A percentile compares a stretch with the other conserved stretches of the same genome.
These are phyloP conservation scores for Heliconius sara DNA, from an alignment of 2,888 invertebrate genomes.

Conservation along the genomic window DNA sequence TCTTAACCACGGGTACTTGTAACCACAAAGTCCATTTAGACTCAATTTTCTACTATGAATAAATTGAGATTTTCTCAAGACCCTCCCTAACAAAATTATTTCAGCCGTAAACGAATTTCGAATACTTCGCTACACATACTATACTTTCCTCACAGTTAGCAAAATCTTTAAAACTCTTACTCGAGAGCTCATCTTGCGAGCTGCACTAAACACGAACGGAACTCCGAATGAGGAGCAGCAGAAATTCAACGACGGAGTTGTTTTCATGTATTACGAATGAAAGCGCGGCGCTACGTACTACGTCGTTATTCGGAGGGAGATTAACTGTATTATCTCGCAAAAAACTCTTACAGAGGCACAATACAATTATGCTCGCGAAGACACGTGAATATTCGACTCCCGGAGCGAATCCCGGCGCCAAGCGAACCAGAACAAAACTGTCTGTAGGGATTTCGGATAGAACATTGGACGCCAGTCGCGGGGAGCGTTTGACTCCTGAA, in stretches of 20 bases:
- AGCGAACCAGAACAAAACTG: slow-evolving; percentile 63
- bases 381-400: slow-evolving; percentile 46
- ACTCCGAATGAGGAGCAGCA: slow-evolving; percentile 51
- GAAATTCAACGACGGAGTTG: slow-evolving; percentile 59
- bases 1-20: slow-evolving; percentile 43
- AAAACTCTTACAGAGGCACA: slow-evolving; percentile 68
- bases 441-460: slow-evolving; percentile 61
- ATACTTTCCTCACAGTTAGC: slow-evolving; percentile 2
- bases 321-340: slow-evolving; percentile 76
- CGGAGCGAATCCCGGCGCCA: slow-evolving; percentile 53
- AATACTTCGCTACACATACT: slow-evolving; percentile 30
- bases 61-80: slow-evolving; percentile 58
- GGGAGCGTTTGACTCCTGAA: slow-evolving; percentile 76
- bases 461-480: slow-evolving; percentile 62
- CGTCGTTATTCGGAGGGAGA: slow-evolving; percentile 68
- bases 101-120: slow-evolving; percentile 42
- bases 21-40: slow-evolving; percentile 53
- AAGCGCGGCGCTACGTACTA: slow-evolving; percentile 62
- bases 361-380: slow-evolving; percentile 69
- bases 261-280: slow-evolving; percentile 58
- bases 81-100: slow-evolving; percentile 50
- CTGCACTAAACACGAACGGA: slow-evolving; percentile 38
- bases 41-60: slow-evolving; percentile 68
- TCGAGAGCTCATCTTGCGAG: slow-evolving; percentile 29
- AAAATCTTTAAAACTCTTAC: slow-evolving; percentile 31